Conservation (phyloP, 2,797 vertebrate genomes). For the Malacoctenus gilli region DNA sequence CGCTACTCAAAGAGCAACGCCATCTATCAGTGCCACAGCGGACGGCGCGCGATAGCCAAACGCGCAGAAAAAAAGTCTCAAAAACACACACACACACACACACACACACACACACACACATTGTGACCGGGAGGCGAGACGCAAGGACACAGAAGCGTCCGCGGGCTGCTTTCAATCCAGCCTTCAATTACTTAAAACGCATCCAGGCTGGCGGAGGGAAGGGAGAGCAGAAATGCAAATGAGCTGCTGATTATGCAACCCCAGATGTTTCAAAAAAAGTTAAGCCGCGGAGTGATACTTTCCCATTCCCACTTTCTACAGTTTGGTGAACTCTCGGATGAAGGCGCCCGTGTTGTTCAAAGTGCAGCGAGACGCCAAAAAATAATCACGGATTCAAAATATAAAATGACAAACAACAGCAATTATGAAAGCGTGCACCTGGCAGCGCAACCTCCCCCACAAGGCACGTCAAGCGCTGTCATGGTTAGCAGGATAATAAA, state of each 20-base stretch:
- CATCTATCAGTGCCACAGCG: constrained; percentile 77
- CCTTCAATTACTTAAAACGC: neutral
- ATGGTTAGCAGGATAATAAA: neutral
- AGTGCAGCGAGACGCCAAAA: neutral
- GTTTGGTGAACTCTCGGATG: constrained; percentile 11
- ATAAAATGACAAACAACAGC: neutral
- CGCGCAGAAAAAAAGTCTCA: constrained; percentile 19
- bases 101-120: constrained; percentile 10
- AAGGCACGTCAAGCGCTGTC: neutral
- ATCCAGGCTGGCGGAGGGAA: neutral
- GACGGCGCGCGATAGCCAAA: constrained; percentile 48
- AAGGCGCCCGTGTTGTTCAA: neutral
- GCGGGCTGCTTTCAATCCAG: too few relatives aligned
- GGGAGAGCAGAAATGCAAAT: constrained; percentile 20
- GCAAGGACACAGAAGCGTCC: constrained; percentile 33
- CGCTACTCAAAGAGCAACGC: constrained; percentile 55
- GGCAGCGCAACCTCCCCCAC: neutral
- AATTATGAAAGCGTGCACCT: neutral
- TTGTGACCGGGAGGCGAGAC: constrained; percentile 15
- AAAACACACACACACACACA: constrained; percentile 10
- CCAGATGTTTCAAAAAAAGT: constrained; percentile 2
- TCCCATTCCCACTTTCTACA: constrained; percentile 1
- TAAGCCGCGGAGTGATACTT: constrained; percentile 12
- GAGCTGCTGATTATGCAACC: constrained; percentile 22
- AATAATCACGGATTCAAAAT: neutral